Base-by-base conservation (phyloP, 2,113 vertebrate species). In the Corythoichthys haematopterus region DNA sequence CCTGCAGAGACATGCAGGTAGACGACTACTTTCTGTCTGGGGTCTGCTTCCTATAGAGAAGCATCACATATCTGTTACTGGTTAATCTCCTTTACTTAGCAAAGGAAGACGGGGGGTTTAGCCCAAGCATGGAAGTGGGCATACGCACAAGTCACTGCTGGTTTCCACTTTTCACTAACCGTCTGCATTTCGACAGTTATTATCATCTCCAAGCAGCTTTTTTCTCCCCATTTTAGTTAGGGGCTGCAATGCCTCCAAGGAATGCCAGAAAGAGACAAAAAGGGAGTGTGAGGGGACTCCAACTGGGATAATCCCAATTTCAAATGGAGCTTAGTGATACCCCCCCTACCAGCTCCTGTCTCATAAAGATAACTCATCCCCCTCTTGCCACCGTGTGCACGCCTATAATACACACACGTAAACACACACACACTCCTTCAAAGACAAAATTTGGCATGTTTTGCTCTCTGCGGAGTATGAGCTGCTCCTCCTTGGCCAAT, bases 351-450 rank as follows among this genome's bases (percentile, higher is more conserved):
- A 83, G 81, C 82, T 88, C 75, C 84, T 87, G 88, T 90, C 87
- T 89, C 84, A 80, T 81, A 84, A 78, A 88, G 88, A 90, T 89
- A 90, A 86, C 76, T 88, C 84, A 85, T 77, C 82, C 84, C 59
- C 64, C 72, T 73, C 61, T 56, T 69, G 55, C 55, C 6, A 57
- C 65, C 53, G 53, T 1, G 71, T 70, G 66, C 71, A 68, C 70
- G 76, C 68, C 66, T 79, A 71, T 11, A 35, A 35, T 53, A 28
- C 20, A 53, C 52, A 53, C 52, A 53, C 50, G n/a, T 16, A 7
- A 15, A 51, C 50, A n/a, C 50, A 51, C 50, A 51, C 64, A 61
- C 59, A 48, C 35, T 45, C 48, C 61, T 66, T 53, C 38, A 66
- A 75, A 79, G 81, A 80, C 71, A 82, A 79, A 84, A 87, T 88